Base-by-base conservation (phyloP, 2,797 vertebrate species). In the Schizopygopsis malacanthus region DNA sequence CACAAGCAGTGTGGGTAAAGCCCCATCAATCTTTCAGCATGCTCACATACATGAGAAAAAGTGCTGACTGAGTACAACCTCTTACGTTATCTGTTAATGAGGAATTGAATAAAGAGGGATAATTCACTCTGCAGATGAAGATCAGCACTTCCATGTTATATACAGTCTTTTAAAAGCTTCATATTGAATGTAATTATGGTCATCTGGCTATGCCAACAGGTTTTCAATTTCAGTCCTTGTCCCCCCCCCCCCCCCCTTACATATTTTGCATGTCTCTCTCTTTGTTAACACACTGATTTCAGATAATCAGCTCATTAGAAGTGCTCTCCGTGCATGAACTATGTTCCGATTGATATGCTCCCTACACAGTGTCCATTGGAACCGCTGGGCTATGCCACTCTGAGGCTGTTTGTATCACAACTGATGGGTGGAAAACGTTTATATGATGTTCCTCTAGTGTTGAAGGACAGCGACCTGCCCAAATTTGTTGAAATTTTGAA, bases 401-500 rank as follows among this genome's bases (percentile, higher is more conserved):
- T 73, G 41, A 79, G 4, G 28, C 16, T 72, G 67, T 85, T 85
- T 59, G 52, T 47, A 61, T 69, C 18, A 71, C 9, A 75, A 33
- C 70, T 81, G 33, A 79, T 63, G 10, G 10, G 16, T n/a, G 16
- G 6, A 28, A n/a, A 45, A 47, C 11, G 2, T 56, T 16, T 81
- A 61, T 33, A 20, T 59, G 77, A 45, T 54, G 37, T 50, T 80
- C 63, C 20, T 45, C 71, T 81, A 43, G 70, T 1, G 16, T 20
- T 54, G 39, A 28, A 82, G n/a, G 54, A 18, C 28, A 16, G 37
- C 18, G 25, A 84, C 87, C 87, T 89, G 89, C 70, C 80, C n/a
- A 43, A 37, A 71, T 75, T 81, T 20, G 41, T 79, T 52, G 8
- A 81, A 28, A 84, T 43, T 86, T 88, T 87, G 33, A 81, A 28